Base-by-base conservation (phyloP, 2,888 invertebrate genomes). In the Dicycla oo region DNA sequence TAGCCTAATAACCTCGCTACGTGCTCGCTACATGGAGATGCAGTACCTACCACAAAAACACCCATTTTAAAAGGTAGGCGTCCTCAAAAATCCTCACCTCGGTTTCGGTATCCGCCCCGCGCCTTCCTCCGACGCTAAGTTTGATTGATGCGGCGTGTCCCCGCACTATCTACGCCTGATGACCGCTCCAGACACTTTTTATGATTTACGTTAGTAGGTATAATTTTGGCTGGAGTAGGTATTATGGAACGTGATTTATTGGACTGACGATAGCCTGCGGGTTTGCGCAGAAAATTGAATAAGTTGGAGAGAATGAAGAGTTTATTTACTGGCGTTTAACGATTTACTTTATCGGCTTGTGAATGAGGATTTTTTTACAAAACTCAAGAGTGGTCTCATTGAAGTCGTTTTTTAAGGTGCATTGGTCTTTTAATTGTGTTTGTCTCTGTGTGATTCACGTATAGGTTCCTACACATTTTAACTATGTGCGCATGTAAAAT, bases 71-170 rank as follows among this genome's bases (percentile, higher is more conserved):
- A 69, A 54, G 57, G 57, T 34, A 56, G 45, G 13, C 18, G 64
- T 45, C n/a, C 43, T 58, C n/a, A 47, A 64, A 73, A 49, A 60
- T 60, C 47, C 40, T 54, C 34, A 4, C n/a, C 49, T 54, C 47
- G n/a, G 58, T 23, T 43, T 53, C 64, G 30, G 73, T 81, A 64
- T 57, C 53, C 57, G 73, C 51, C 66, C 34, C 34, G 82, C 67
- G 63, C 66, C 69, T 64, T 66, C 65, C 67, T 26, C 49, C 80
- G 86, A 83, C 83, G 72, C 83, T 88, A 89, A 89, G 89, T 83
- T 88, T 87, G 91, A 91, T 91, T 87, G 90, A 91, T 91, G 87
- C 69, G 66, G 84, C 68, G 76, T 81, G 83, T 80, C 80, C 71
- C 61, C 79, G 38, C 80, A 78, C 85, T 86, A 85, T 86, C 86